Evolutionary conservation across 1,140 invertebrate species (phyloP).

Genomic region (Trichogramma pretiosum): DNA sequence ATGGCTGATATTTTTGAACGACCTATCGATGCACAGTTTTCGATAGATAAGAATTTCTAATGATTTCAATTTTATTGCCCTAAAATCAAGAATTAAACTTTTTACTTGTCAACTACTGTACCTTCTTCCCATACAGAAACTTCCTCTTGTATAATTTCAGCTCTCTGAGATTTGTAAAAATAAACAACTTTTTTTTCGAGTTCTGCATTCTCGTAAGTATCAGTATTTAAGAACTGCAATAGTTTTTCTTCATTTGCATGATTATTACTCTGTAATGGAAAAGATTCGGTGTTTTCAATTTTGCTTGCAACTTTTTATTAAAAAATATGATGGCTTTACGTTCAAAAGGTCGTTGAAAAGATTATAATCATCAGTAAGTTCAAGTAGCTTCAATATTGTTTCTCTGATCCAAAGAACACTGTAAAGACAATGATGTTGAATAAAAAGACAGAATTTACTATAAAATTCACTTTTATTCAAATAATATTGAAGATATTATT

Average conservation of each 20-base stretch:
- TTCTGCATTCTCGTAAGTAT: constrained; percentile 35
- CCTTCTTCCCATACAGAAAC: constrained; percentile 50
- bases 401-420: constrained; percentile 38
- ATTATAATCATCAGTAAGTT: constrained; percentile 22
- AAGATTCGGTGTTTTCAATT: constrained; percentile 4
- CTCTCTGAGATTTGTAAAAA: constrained; percentile 49
- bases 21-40: constrained; percentile 22
- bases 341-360: constrained; percentile 36
- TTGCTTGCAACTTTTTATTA: not conserved
- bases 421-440: constrained; percentile 13
- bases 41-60: constrained; percentile 6
- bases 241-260: constrained; percentile 33
- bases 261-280: constrained; percentile 31
- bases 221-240: constrained; percentile 35
- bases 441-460: not conserved
- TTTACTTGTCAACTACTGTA: too few relatives aligned
- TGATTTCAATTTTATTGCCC: too few relatives aligned
- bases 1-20: constrained; percentile 30
- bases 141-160: constrained; percentile 48
- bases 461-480: too few relatives aligned
- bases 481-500: not conserved
- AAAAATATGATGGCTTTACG: constrained; percentile 27
- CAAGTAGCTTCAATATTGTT: constrained; percentile 33
- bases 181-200: constrained; percentile 43
- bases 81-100: too few relatives aligned